Conservation (phyloP, 2,888 invertebrate genomes). For the Eugnorisma glareosa region DNA sequence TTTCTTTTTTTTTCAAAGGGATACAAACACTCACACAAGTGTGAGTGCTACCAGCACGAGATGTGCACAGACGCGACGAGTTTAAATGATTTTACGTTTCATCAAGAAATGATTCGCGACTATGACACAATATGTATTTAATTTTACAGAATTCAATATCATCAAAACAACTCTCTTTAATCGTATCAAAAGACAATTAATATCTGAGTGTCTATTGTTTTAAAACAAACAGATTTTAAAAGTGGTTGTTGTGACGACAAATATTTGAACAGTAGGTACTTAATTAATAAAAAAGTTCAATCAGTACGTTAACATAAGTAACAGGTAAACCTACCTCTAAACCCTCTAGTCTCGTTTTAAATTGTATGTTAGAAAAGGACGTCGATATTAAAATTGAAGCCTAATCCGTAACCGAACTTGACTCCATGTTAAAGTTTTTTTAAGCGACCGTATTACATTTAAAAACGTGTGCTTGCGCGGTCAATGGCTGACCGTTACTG, state of each 20-base stretch:
- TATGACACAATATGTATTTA: background rate
- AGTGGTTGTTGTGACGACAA: slow-evolving; percentile 4
- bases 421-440: background rate
- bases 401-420: background rate
- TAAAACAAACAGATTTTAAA: background rate
- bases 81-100: no score
- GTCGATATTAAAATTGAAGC: background rate
- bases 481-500: background rate
- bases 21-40: no score
- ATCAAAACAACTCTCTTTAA: background rate
- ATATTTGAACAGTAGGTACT: background rate
- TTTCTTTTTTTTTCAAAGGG: background rate
- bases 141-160: background rate
- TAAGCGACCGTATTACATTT: no score
- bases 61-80: no score
- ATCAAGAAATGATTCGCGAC: background rate
- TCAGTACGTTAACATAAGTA: no score
- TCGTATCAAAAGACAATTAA: background rate
- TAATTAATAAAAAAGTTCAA: background rate
- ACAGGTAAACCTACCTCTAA: background rate
- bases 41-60: background rate
- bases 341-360: background rate
- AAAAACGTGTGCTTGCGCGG: slow-evolving; percentile 4
- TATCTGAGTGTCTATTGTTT: background rate
- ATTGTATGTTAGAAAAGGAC: background rate